Conservation (phyloP, 2,888 invertebrate species). For the Leuctra nigra region DNA sequence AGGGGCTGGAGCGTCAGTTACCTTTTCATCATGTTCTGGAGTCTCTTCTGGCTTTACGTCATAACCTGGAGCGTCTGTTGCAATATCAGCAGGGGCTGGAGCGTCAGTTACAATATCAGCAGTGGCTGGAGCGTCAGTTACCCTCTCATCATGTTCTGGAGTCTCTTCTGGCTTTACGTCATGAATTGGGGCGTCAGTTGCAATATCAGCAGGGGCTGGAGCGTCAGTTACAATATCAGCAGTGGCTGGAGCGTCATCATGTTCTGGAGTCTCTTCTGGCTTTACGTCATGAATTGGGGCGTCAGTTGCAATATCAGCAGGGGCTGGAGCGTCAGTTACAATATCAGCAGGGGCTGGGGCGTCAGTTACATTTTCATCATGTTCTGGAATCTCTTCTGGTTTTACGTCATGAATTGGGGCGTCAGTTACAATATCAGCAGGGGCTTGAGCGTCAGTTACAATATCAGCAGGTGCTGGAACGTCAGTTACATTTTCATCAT, state of each 20-base stretch:
- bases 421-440: too few relatives aligned
- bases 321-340: too few relatives aligned
- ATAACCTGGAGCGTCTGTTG: conserved; percentile 22
- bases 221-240: conserved; percentile 6
- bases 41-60: conserved; percentile 25
- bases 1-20: conserved; percentile 19
- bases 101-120: conserved; percentile 24
- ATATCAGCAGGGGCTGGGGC: too few relatives aligned
- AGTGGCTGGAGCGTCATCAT: too few relatives aligned
- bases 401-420: too few relatives aligned
- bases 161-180: conserved; percentile 27
- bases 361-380: too few relatives aligned
- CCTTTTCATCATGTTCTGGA: conserved; percentile 4
- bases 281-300: conserved; percentile 12
- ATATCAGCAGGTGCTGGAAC: too few relatives aligned
- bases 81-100: conserved; percentile 26
- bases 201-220: neutral
- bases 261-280: conserved; percentile 23
- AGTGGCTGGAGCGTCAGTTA: too few relatives aligned
- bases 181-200: conserved; percentile 7
- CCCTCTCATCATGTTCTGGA: conserved; percentile 4
- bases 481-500: conserved; percentile 26
- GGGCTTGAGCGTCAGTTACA: too few relatives aligned
- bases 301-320: too few relatives aligned
- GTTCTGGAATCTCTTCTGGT: too few relatives aligned